Conservation (phyloP, 64 coral and sea anemone genomes). For the Platygyra sinensis region DNA sequence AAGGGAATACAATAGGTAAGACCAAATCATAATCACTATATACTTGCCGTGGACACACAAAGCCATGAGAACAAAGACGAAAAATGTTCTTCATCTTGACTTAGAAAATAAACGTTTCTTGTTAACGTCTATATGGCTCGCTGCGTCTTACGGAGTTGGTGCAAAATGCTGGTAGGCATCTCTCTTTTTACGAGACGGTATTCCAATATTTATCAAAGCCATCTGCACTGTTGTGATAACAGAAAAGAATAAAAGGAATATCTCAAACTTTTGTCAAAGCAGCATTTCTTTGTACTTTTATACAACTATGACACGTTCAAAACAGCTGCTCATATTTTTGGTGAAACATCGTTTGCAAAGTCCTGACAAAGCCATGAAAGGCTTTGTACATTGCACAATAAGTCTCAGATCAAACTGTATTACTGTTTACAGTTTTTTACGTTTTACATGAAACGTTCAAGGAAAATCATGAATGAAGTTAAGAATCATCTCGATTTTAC, state of each 20-base stretch:
- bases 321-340: slow-evolving; percentile 1
- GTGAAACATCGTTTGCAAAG: not conserved
- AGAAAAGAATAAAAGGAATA: not conserved
- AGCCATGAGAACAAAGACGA: not conserved
- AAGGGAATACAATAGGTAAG: not conserved
- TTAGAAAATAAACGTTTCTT: not conserved
- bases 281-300: not conserved
- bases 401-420: not conserved
- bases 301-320: not conserved
- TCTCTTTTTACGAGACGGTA: not conserved
- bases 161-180: not conserved
- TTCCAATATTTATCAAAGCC: not conserved
- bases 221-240: not conserved
- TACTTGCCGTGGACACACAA: not conserved
- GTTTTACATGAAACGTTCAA: not conserved
- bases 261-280: not conserved
- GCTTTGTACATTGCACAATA: not conserved
- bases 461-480: no score
- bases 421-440: not conserved
- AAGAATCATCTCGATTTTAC: no score
- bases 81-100: not conserved
- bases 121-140: not conserved
- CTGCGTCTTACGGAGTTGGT: not conserved
- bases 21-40: not conserved
- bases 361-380: not conserved